phyloP scores from a whole-genome alignment of 2,113 vertebrate species.

The Pomatostomus ruficeps region DNA sequence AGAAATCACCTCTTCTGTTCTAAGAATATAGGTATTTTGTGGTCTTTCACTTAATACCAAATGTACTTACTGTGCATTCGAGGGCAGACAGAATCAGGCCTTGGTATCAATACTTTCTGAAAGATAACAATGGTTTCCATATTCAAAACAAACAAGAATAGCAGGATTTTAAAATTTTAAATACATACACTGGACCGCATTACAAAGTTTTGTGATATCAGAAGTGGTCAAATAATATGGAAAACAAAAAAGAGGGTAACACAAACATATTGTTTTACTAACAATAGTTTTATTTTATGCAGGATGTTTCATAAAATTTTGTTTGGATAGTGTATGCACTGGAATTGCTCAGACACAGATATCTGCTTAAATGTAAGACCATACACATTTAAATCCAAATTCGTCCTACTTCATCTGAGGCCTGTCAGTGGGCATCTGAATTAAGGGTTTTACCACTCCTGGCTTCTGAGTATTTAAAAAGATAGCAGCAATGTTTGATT shows the following conservation, averaged over 20 bases:
- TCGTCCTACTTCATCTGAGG: not conserved
- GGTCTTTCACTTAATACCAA: not conserved
- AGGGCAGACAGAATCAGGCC: not conserved
- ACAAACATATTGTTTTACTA: not conserved
- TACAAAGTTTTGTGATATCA: not conserved
- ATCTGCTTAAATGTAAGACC: not conserved
- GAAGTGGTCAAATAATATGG: not conserved
- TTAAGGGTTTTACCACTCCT: not conserved
- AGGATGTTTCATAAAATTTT: not conserved
- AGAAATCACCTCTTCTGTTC: not conserved
- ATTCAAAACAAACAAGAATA: not conserved
- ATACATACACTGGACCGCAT: not conserved
- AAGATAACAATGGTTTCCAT: not conserved
- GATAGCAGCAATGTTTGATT: not conserved
- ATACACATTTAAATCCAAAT: not conserved
- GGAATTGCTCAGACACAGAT: not conserved
- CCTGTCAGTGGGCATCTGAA: not conserved
- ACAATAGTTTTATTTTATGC: constrained; percentile 6
- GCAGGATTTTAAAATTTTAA: not conserved
- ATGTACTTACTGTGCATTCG: not conserved
- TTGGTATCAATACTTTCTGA: not conserved
- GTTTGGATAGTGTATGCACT: not conserved
- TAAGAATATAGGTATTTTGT: not conserved
- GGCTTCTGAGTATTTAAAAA: not conserved
- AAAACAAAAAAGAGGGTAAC: not conserved